A percentile compares a stretch with the other conserved stretches of the same genome.
Conservation (phyloP, 1,140 invertebrate species). For the Glossosoma conforme region DNA sequence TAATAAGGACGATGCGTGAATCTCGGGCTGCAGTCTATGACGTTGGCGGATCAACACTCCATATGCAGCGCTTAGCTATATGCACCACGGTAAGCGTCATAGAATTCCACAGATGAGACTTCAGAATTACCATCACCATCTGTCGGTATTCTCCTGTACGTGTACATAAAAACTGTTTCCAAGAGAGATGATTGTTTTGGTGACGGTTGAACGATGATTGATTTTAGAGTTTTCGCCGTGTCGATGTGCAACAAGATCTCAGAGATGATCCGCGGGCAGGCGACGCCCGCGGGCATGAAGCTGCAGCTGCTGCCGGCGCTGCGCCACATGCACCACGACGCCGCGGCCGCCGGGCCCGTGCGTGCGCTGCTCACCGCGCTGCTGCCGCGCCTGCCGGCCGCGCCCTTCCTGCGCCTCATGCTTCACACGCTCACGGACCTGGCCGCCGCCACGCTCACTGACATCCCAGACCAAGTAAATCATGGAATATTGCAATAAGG, state of each 20-base stretch:
- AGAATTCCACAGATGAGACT: too few relatives aligned
- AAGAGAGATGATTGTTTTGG: too few relatives aligned
- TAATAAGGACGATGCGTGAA: too few relatives aligned
- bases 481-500: too few relatives aligned
- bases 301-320: slow-evolving; percentile 85
- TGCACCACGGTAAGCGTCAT: too few relatives aligned
- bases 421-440: slow-evolving; percentile 84
- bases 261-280: slow-evolving; percentile 89
- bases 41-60: too few relatives aligned
- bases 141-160: too few relatives aligned
- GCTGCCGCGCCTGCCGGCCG: slow-evolving; percentile 79
- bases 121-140: too few relatives aligned
- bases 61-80: too few relatives aligned
- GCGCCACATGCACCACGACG: slow-evolving; percentile 92
- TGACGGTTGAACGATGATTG: too few relatives aligned
- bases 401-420: slow-evolving; percentile 82
- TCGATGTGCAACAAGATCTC: slow-evolving; percentile 94
- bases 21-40: too few relatives aligned
- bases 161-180: too few relatives aligned
- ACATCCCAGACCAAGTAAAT: slow-evolving; percentile 81
- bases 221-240: slow-evolving; percentile 84
- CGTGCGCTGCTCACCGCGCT: slow-evolving; percentile 73
- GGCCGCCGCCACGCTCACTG: slow-evolving; percentile 81
- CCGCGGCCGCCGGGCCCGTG: slow-evolving; percentile 77
- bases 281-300: slow-evolving; percentile 88